phyloP scores from a whole-genome alignment of 2,113 vertebrate genomes.

The Takifugu bimaculatus region DNA sequence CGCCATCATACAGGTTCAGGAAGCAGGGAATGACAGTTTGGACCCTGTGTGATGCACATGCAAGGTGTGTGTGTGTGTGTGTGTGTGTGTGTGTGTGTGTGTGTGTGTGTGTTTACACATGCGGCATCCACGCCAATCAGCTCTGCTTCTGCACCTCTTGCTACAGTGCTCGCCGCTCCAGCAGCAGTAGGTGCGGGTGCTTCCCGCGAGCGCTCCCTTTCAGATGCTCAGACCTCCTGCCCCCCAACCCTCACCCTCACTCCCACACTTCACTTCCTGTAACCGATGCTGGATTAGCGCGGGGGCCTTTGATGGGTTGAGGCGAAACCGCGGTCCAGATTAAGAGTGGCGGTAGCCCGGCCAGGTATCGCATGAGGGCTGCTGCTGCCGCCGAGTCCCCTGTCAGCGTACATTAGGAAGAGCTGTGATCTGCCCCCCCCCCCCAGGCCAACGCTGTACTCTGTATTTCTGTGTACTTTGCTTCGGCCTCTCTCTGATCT shows the following conservation, averaged over 20 bases:
- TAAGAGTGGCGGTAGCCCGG: constrained; percentile 66
- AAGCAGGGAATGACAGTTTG: constrained; percentile 83
- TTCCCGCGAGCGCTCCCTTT: constrained; percentile 21
- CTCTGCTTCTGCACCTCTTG: constrained; percentile 18
- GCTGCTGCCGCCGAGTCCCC: constrained; percentile 75
- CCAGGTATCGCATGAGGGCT: constrained; percentile 71
- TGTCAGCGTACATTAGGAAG: constrained; percentile 78
- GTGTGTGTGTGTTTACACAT: constrained; percentile 13
- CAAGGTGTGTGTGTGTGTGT: too few species aligned
- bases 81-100: too few species aligned
- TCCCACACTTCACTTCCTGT: constrained; percentile 28
- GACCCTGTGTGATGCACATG: constrained; percentile 26
- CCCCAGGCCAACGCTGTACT: constrained; percentile 29
- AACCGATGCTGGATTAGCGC: constrained; percentile 48
- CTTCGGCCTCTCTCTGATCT: constrained; percentile 87
- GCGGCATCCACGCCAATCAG: constrained; percentile 17
- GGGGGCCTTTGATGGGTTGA: constrained; percentile 74
- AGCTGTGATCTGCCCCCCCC: constrained; percentile 82
- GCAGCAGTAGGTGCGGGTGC: background rate
- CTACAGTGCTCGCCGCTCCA: constrained; percentile 21
- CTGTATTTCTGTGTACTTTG: constrained; percentile 72
- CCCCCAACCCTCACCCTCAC: constrained; percentile 7
- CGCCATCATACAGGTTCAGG: constrained; percentile 74
- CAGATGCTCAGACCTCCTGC: constrained; percentile 8
- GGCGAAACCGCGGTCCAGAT: constrained; percentile 72